phyloP scores from a whole-genome alignment of 1,140 invertebrate genomes.

The Lasioglossum albipes region DNA sequence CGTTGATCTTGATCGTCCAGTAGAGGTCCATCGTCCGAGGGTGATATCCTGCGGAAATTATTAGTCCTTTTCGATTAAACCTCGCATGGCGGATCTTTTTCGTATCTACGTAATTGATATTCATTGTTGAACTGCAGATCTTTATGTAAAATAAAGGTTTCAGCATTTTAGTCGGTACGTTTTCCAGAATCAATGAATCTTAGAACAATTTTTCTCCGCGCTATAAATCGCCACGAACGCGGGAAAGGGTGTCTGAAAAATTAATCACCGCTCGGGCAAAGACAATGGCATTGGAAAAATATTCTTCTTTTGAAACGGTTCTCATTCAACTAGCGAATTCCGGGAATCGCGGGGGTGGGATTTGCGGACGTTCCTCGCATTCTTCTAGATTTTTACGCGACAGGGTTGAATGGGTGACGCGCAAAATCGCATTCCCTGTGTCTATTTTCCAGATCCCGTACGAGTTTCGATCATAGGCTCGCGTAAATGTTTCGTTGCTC shows the following conservation, averaged over 20 bases:
- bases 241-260: slow-evolving; percentile 61
- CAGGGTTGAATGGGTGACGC: neutral
- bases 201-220: too few relatives aligned
- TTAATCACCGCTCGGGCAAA: slow-evolving; percentile 67
- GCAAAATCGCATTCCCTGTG: neutral
- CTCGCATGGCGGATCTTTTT: too few relatives aligned
- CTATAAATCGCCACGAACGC: slow-evolving; percentile 2
- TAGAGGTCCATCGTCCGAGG: too few relatives aligned
- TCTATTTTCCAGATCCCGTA: neutral
- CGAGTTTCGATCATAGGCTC: too few relatives aligned
- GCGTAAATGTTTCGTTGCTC: too few relatives aligned
- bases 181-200: too few relatives aligned
- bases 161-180: too few relatives aligned
- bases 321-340: slow-evolving; percentile 29
- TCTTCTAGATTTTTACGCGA: neutral
- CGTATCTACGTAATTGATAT: too few relatives aligned
- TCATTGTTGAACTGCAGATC: too few relatives aligned
- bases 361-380: slow-evolving; percentile 5
- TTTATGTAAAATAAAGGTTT: too few relatives aligned
- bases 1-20: neutral
- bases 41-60: too few relatives aligned
- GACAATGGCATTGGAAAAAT: slow-evolving; percentile 71
- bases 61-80: too few relatives aligned
- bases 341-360: neutral
- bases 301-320: slow-evolving; percentile 60